Percentiles rank a stretch among this genome's conserved stretches.
phyloP scores from a whole-genome alignment of 2,888 invertebrate species.

The Ochlodes sylvanus region DNA sequence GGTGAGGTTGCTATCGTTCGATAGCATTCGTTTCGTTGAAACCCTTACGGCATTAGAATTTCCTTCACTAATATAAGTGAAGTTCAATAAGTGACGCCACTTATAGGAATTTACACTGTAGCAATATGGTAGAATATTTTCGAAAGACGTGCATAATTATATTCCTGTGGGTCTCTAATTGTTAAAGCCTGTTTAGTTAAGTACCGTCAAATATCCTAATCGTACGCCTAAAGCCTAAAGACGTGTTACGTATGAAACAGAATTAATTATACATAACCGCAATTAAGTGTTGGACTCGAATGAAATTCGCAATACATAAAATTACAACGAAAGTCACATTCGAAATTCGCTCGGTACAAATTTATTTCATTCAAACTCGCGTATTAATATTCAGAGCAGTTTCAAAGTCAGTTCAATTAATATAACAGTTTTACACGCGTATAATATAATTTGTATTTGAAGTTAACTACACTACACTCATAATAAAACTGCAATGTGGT shows the following conservation, averaged over 20 bases:
- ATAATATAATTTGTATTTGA: not conserved
- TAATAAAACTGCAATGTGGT: too few relatives aligned
- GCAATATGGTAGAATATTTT: not conserved
- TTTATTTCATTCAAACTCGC: slow-evolving; percentile 78
- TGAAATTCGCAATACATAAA: slow-evolving; percentile 72
- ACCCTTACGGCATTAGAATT: too few relatives aligned
- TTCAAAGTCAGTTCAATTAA: slow-evolving; percentile 67
- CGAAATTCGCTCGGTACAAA: slow-evolving; percentile 71
- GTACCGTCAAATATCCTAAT: too few relatives aligned
- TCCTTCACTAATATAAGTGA: too few relatives aligned
- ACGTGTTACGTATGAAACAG: slow-evolving; percentile 1
- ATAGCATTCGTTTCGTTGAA: too few relatives aligned
- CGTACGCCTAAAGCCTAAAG: not conserved
- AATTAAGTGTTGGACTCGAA: slow-evolving; percentile 64
- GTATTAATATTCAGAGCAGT: slow-evolving; percentile 83
- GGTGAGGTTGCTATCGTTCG: too few relatives aligned
- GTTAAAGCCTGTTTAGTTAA: too few relatives aligned
- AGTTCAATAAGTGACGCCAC: too few relatives aligned
- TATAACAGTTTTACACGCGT: slow-evolving; percentile 7
- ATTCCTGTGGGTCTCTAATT: too few relatives aligned
- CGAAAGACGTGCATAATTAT: too few relatives aligned
- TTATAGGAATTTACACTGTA: not conserved
- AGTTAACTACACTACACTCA: not conserved
- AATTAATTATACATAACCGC: slow-evolving; percentile 50
- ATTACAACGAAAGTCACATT: slow-evolving; percentile 71